These are phyloP conservation scores for Anastrepha ludens DNA, from an alignment of 1,140 invertebrate species.

Conservation along the genomic window DNA sequence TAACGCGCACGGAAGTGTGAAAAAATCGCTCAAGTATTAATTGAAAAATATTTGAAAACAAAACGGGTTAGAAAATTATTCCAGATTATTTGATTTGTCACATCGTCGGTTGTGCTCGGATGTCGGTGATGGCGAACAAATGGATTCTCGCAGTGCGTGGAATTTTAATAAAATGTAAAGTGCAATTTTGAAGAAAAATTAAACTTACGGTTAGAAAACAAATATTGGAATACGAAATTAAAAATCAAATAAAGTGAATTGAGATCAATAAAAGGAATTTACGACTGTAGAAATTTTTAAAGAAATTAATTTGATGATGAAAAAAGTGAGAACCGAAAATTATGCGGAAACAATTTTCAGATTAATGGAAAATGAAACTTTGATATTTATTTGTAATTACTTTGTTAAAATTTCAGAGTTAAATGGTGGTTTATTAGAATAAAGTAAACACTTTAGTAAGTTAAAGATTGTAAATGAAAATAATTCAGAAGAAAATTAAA, in stretches of 20 bases:
- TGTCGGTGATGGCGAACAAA: neutral
- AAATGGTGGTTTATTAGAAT: too few species aligned
- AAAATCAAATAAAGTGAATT: neutral
- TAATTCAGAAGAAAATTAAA: too few species aligned
- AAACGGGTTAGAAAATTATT: conserved; percentile 13
- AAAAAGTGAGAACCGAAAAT: too few species aligned
- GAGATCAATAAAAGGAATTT: too few species aligned
- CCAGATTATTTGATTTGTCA: neutral
- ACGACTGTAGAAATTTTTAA: too few species aligned
- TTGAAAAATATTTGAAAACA: conserved; percentile 14
- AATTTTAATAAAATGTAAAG: neutral
- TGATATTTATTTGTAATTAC: too few species aligned
- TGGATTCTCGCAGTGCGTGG: neutral
- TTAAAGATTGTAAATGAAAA: too few species aligned
- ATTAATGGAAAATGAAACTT: too few species aligned
- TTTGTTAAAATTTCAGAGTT: too few species aligned
- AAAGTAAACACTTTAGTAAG: too few species aligned
- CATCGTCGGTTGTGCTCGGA: neutral
- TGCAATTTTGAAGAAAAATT: conserved; percentile 20
- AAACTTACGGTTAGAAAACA: neutral
- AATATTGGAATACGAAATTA: neutral
- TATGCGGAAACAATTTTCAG: too few species aligned
- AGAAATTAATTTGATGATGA: too few species aligned
- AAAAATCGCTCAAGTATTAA: conserved; percentile 29
- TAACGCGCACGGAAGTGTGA: conserved; percentile 48